Percentiles rank a stretch among this genome's conserved stretches.
Conservation (phyloP, 2,113 vertebrate species). For the Anoplopoma fimbria region DNA sequence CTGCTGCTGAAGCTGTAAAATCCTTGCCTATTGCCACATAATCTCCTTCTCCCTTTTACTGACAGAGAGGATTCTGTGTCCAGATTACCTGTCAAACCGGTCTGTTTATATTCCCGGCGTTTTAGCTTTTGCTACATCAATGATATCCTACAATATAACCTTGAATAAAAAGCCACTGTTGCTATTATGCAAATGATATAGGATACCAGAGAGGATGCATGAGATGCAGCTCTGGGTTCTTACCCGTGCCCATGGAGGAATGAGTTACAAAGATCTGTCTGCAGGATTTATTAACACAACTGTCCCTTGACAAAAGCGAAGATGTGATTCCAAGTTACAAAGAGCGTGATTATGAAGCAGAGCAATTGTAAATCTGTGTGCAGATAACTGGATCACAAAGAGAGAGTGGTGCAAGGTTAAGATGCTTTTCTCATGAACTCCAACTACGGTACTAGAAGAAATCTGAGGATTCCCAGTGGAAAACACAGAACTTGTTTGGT, state of each 20-base stretch:
- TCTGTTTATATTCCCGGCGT: slow-evolving; percentile 22
- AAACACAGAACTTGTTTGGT: neutral
- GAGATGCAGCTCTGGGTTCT: slow-evolving; percentile 25
- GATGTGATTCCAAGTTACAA: slow-evolving; percentile 31
- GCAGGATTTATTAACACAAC: slow-evolving; percentile 52
- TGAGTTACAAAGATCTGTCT: slow-evolving; percentile 36
- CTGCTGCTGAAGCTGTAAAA: slow-evolving; percentile 62
- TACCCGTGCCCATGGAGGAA: slow-evolving; percentile 21
- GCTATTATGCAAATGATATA: slow-evolving; percentile 16
- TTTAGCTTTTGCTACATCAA: slow-evolving; percentile 41
- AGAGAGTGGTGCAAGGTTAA: slow-evolving; percentile 15
- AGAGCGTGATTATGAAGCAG: slow-evolving; percentile 56
- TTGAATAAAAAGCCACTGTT: neutral
- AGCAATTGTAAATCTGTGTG: slow-evolving; percentile 25
- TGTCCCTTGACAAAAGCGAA: slow-evolving; percentile 21
- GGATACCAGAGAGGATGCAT: slow-evolving; percentile 41
- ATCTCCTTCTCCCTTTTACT: slow-evolving; percentile 25
- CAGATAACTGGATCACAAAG: slow-evolving; percentile 7
- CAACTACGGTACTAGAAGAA: neutral
- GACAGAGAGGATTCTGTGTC: slow-evolving; percentile 42
- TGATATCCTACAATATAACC: neutral
- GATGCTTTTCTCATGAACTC: slow-evolving; percentile 32
- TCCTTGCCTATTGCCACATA: slow-evolving; percentile 11
- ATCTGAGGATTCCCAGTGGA: slow-evolving; percentile 2
- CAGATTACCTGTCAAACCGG: slow-evolving; percentile 51